Conservation (phyloP, 2,888 invertebrate genomes). For the Phoenoteleia sp. region DNA sequence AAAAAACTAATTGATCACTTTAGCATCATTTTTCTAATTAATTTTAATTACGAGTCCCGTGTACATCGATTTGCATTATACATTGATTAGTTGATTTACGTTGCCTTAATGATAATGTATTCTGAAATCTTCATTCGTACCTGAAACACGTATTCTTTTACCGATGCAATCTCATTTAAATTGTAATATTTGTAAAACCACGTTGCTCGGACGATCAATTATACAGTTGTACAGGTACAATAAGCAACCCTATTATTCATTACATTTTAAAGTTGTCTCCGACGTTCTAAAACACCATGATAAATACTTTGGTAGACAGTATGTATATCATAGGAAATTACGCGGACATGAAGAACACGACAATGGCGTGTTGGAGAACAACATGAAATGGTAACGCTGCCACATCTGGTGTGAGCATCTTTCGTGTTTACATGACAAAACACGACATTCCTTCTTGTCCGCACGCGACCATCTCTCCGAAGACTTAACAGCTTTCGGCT, state of each 20-base stretch:
- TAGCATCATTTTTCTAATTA: not conserved
- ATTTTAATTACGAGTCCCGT: not conserved
- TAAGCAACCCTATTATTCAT: slow-evolving; percentile 40
- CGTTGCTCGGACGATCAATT: slow-evolving; percentile 20
- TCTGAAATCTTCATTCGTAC: slow-evolving; percentile 4
- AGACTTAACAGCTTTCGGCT: slow-evolving; percentile 45
- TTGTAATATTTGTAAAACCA: slow-evolving; percentile 26
- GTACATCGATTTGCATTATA: not conserved
- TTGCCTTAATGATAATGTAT: slow-evolving; percentile 31
- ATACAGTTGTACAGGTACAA: slow-evolving; percentile 32
- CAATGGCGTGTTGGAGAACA: slow-evolving; percentile 59
- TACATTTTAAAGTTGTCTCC: slow-evolving; percentile 26
- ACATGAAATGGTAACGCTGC: slow-evolving; percentile 61
- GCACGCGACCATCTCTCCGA: slow-evolving; percentile 59
- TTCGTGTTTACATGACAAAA: slow-evolving; percentile 68
- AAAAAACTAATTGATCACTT: slow-evolving; percentile 33
- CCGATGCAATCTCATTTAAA: slow-evolving; percentile 39
- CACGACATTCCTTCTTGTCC: slow-evolving; percentile 59
- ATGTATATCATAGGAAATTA: slow-evolving; percentile 58
- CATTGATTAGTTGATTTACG: slow-evolving; percentile 29
- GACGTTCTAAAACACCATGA: slow-evolving; percentile 39
- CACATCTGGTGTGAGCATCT: slow-evolving; percentile 68
- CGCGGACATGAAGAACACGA: slow-evolving; percentile 51
- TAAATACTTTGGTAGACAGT: slow-evolving; percentile 35
- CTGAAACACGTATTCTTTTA: too few species aligned